These are phyloP conservation scores for Tyria jacobaeae DNA, from an alignment of 2,888 invertebrate species.

Conservation along the genomic window DNA sequence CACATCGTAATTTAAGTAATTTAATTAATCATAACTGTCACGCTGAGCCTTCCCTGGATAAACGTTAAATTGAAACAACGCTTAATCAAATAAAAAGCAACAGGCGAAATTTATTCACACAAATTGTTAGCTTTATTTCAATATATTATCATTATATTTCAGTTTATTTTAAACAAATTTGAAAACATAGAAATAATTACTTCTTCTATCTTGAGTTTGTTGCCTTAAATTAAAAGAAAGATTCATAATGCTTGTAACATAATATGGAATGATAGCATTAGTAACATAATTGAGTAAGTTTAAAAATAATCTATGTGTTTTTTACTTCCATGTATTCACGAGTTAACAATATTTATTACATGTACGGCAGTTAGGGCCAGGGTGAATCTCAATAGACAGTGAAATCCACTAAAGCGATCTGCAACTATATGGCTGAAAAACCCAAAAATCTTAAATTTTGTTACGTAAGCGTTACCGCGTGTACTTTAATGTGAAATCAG, in stretches of 20 bases:
- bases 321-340: too few species aligned
- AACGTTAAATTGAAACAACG: conserved; percentile 1
- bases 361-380: too few species aligned
- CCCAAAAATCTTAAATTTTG: too few species aligned
- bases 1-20: conserved; percentile 4
- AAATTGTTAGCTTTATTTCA: background rate
- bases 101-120: background rate
- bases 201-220: background rate
- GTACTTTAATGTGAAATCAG: too few species aligned
- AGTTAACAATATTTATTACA: too few species aligned
- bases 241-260: background rate
- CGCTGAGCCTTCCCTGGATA: background rate
- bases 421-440: too few species aligned
- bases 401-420: too few species aligned
- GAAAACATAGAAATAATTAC: background rate
- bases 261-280: background rate
- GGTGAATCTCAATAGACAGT: too few species aligned
- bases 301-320: too few species aligned
- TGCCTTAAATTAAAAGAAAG: background rate
- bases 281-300: too few species aligned
- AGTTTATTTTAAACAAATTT: background rate
- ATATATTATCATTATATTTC: background rate
- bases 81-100: conserved; percentile 1
- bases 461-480: too few species aligned
- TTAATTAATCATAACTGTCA: conserved; percentile 6